Base-by-base conservation (phyloP, 2,888 invertebrate genomes). In the Penaeus monodon region DNA sequence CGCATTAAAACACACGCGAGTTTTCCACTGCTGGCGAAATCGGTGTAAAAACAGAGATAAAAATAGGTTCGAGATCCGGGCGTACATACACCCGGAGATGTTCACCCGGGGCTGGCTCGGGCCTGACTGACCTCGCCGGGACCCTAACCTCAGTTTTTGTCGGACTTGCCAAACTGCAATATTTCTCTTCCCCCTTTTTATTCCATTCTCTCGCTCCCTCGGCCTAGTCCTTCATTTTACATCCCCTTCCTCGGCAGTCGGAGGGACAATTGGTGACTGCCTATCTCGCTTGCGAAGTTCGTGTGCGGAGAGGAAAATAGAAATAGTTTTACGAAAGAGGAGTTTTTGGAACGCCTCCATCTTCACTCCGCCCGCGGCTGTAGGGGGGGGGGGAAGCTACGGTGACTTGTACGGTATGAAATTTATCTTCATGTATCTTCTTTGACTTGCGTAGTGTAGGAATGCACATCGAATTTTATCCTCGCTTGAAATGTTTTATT, bases 361-460 rank as follows among this genome's bases (percentile, higher is more conserved):
- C 86, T 81, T 68, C 81, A 81, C 82, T 78, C 81, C 86, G 86
- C 86, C 78, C 82, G 86, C 77, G 86, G 86, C 86, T n/a, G 82
- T 70, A 68, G 68, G 68, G 85, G 85, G 22, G 24, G 14, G 63
- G 77, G 78, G 68, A 22, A 44, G 78, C 84, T 78, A 70, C 70
- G 70, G 66, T 66, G 70, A 77, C 77, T 66, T 78, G 78, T 78
- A 63, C 57, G 68, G 44, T 77, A n/a, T 12, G 24, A 24, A 29
- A 24, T 49, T 57, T 6, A 57, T 57, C 38, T 22, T 38, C 49
- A 24, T 44, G 68, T 66, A 79, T 70, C 66, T 63, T 70, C 29
- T 64, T 27, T 57, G 57, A 57, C 57, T 57, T 57, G 57, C 57
- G 57, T 20, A 57, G 57, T 57, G 57, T 57, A 20, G 57, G 17